phyloP scores from a whole-genome alignment of 2,888 invertebrate genomes.

The Drosophila koepferae region DNA sequence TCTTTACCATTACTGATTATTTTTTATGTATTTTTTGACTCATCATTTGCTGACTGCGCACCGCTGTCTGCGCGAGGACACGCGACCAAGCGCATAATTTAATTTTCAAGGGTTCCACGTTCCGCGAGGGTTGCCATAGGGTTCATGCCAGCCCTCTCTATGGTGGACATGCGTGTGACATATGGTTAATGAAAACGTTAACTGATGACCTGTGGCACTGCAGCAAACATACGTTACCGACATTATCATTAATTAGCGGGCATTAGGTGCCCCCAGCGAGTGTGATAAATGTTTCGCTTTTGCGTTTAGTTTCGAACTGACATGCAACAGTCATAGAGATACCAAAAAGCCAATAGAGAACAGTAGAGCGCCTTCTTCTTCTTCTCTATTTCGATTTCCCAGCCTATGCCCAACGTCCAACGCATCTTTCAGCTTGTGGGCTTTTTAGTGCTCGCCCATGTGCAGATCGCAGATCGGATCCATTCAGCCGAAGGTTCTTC shows the following conservation, averaged over 20 bases:
- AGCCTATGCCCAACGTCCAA: slow-evolving; percentile 55
- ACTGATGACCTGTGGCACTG: slow-evolving; percentile 65
- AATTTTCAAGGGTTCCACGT: slow-evolving; percentile 67
- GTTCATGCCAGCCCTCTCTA: slow-evolving; percentile 28
- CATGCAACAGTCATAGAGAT: slow-evolving; percentile 64
- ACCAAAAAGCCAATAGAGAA: neutral
- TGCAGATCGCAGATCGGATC: slow-evolving; percentile 34
- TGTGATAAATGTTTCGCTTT: slow-evolving; percentile 47
- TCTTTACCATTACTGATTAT: slow-evolving; percentile 2
- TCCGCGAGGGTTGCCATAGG: slow-evolving; percentile 36
- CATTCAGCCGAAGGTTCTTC: slow-evolving; percentile 30
- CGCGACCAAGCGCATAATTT: slow-evolving; percentile 80
- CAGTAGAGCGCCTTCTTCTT: neutral
- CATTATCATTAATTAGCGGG: slow-evolving; percentile 62
- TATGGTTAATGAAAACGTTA: slow-evolving; percentile 81
- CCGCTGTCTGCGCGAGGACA: slow-evolving; percentile 43
- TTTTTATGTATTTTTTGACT: slow-evolving; percentile 76
- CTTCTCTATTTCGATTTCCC: slow-evolving; percentile 8
- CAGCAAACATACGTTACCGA: slow-evolving; percentile 31
- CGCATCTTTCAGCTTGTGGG: slow-evolving; percentile 69
- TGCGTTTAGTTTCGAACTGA: slow-evolving; percentile 57
- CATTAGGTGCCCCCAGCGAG: slow-evolving; percentile 35
- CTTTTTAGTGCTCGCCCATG: slow-evolving; percentile 67
- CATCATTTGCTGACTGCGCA: slow-evolving; percentile 60
- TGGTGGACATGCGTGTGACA: slow-evolving; percentile 75